Evolutionary conservation across 2,113 vertebrate species (phyloP), one percentile per base, ranked within the genome.

Genomic region (Bostrychus sinensis): DNA sequence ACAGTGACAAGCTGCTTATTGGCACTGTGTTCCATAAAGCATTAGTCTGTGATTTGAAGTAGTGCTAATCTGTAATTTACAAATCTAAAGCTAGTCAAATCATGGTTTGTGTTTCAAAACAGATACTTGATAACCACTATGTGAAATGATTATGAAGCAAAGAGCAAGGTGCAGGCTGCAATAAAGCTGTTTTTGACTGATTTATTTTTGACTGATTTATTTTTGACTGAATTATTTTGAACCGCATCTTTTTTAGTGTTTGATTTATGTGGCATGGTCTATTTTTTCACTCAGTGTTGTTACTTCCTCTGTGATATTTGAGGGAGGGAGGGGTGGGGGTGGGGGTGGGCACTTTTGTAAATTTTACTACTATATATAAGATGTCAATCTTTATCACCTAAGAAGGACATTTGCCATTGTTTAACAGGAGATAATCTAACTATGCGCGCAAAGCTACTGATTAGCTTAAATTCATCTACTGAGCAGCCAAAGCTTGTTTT

Each of bases 1-100:
- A 95, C 1, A 48, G 88, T 5, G 86, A 88, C 22, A 94, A 94
- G 45, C 77, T 98, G 36, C 91, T 99, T 12, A 92, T 98, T 3
- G 96, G 96, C 51, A 94, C 94, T 0, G 78, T 98, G 43, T 96
- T 88, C 80, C 95, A 98, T 59, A 96, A 93, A 90, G 93, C 94
- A 5, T 72, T 98, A 22, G 86, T 84, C 28, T 99, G 97, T 85
- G 84, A 95, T 58, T 85, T 97, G 54, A 62, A 90, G 19, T 89
- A 89, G 73, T 10, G 1, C 28, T 14, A 4, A 30, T 45, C 3
- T 42, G 13, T 8, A 13, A 10, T 12, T n/a, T 6, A 11, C n/a
- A 11, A 7, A 19, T 30, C 6, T 6, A 7, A 56, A 26, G 5
- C 11, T 20, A 5, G 14, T 39, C 11, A 3, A 5, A 5, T 55